Evolutionary conservation across 2,113 vertebrate genomes (phyloP).

Genomic region (Odocoileus virginianus): DNA sequence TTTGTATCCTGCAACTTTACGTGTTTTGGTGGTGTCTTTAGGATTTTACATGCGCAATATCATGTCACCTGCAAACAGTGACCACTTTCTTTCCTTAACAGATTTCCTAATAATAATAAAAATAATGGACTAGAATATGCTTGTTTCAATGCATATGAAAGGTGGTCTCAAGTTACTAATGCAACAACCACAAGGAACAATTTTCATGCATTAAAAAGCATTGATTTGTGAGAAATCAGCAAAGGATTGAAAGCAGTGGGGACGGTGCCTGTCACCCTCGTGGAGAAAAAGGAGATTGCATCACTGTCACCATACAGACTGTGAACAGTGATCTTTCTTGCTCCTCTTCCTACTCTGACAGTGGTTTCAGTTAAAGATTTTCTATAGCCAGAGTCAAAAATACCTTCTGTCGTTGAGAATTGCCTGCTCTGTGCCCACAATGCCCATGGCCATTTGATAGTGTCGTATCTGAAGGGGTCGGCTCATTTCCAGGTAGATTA

Average conservation of each 20-base stretch:
- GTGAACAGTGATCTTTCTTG: not conserved
- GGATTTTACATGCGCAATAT: not conserved
- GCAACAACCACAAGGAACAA: not conserved
- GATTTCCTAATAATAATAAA: not conserved
- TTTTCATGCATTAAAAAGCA: not conserved
- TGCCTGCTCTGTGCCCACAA: not conserved
- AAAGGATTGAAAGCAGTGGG: not conserved
- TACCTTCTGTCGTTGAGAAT: not conserved
- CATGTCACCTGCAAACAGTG: not conserved
- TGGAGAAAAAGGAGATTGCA: not conserved
- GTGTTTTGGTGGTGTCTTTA: not conserved
- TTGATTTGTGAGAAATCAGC: not conserved
- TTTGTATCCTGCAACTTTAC: not conserved
- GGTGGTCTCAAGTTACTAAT: not conserved
- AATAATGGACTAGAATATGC: not conserved
- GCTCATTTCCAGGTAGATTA: not conserved
- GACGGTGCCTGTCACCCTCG: not conserved
- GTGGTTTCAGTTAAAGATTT: not conserved
- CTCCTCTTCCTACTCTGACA: not conserved
- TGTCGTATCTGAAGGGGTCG: not conserved
- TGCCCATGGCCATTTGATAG: not conserved
- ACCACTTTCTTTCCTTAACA: not conserved
- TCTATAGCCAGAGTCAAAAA: not conserved
- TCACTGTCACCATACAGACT: not conserved
- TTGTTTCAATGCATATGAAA: not conserved